phyloP scores from a whole-genome alignment of 2,113 vertebrate genomes.

The Colistium nudipinnis region DNA sequence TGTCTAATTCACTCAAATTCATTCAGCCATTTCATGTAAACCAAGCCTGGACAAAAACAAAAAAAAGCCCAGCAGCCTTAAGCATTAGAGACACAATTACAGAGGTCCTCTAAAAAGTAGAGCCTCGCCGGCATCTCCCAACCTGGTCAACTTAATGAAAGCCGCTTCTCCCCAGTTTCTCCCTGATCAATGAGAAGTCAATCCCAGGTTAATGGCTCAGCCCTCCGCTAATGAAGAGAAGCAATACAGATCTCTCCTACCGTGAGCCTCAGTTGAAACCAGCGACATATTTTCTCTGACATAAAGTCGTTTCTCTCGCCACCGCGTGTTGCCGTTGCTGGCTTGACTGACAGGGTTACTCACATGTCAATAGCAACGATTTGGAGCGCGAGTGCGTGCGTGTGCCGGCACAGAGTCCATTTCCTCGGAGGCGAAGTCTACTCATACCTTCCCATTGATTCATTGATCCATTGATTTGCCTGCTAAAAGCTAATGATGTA shows the following conservation, averaged over 20 bases:
- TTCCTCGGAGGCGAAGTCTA: constrained; percentile 73
- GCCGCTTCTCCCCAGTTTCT: constrained; percentile 55
- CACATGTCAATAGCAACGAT: constrained; percentile 80
- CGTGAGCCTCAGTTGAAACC: constrained; percentile 58
- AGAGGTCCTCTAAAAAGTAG: constrained; percentile 18
- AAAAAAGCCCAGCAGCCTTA: neutral
- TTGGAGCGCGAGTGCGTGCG: constrained; percentile 32
- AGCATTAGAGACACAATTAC: neutral
- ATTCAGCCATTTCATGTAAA: neutral
- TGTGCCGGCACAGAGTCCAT: constrained; percentile 59
- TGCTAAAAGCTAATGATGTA: constrained; percentile 83
- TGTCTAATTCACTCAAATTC: too few species aligned
- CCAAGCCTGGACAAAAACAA: too few species aligned
- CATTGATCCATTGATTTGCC: constrained; percentile 83
- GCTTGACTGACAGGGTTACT: constrained; percentile 78
- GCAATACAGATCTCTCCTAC: constrained; percentile 64
- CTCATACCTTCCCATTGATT: constrained; percentile 81
- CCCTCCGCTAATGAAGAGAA: constrained; percentile 70
- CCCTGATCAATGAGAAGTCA: constrained; percentile 77
- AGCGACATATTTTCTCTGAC: constrained; percentile 78
- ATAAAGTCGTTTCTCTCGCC: constrained; percentile 70
- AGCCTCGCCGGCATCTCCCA: constrained; percentile 10
- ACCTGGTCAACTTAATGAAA: constrained; percentile 66
- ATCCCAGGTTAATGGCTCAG: constrained; percentile 77
- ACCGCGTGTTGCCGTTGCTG: constrained; percentile 19